Evolutionary conservation across 2,113 vertebrate species (phyloP).

Genomic region (Dissostichus mawsoni): DNA sequence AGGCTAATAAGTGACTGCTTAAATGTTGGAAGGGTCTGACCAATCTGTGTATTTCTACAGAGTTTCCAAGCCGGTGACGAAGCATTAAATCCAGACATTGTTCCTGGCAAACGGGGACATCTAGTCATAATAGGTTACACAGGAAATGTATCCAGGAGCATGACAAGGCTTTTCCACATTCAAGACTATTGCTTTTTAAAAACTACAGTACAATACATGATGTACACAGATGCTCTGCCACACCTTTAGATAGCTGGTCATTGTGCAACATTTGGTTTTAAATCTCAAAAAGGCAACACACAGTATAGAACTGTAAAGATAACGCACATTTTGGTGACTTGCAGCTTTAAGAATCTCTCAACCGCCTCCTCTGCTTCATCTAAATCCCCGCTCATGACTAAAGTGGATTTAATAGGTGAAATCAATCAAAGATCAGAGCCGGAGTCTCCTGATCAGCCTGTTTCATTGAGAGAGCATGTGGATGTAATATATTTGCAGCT

Average conservation of each 20-base stretch:
- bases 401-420: constrained; percentile 63
- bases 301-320: not conserved
- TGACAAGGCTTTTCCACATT: constrained; percentile 51
- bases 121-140: constrained; percentile 44
- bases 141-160: constrained; percentile 32
- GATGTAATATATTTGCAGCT: constrained; percentile 55
- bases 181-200: constrained; percentile 37
- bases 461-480: constrained; percentile 33
- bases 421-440: constrained; percentile 68
- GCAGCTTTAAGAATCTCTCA: constrained; percentile 43
- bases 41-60: not conserved
- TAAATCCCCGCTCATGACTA: constrained; percentile 42
- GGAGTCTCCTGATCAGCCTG: constrained; percentile 37
- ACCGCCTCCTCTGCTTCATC: constrained; percentile 30
- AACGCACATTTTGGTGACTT: constrained; percentile 18
- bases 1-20: not conserved
- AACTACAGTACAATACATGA: constrained; percentile 26
- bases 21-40: not conserved
- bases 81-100: constrained; percentile 34
- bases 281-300: constrained; percentile 8
- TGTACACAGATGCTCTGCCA: not conserved
- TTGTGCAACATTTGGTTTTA: not conserved
- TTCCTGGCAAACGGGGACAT: constrained; percentile 41
- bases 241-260: not conserved
- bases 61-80: not conserved